Base-by-base conservation (phyloP, 2,113 vertebrate species). In the Pagrus major region DNA sequence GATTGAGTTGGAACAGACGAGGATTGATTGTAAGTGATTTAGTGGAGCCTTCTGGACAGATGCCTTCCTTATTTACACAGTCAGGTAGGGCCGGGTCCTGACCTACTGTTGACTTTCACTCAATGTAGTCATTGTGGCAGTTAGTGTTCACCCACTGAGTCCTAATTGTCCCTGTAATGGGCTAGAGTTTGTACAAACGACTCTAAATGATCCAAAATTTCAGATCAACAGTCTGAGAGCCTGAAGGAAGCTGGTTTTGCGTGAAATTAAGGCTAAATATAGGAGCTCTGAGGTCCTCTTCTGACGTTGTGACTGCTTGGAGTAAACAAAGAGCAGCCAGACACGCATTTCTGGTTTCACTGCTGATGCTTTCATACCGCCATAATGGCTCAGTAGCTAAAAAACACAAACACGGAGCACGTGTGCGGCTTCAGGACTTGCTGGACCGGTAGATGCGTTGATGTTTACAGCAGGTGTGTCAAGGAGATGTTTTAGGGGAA, bases 341-440 rank as follows among this genome's bases (percentile, higher is more conserved):
- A 86, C 90, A n/a, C 6, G 72, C 75, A 87, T 88, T 93, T 92
- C 89, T 78, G 55, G 91, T 94, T 94, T 84, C 54, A 9, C 33
- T 16, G 29, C 18, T 33, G 7, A 10, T 69, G 63, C 83, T 63
- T 71, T 56, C 8, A 21, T 54, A 35, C 11, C 2, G 5, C 9
- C 33, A 21, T 23, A 42, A 64, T 27, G 21, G 2, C 65, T 63
- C 9, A 33, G 56, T 58, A 47, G 23, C 66, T 78, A 63, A 8
- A 59, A 81, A 76, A 55, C 15, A 86, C 70, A 81, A 76, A 86
- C 60, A 42, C 2, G 10, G 27, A 20, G 1, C 75, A 46, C 51
- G 44, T 11, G 72, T 68, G 66, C 21, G 0, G 44, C 25, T 52
- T 46, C 6, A 5, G 37, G 15, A 76, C 76, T 44, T 23, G 64